Percentiles rank a stretch among this genome's conserved stretches.
phyloP scores from a whole-genome alignment of 2,113 vertebrate species.

The Anseranas semipalmata region DNA sequence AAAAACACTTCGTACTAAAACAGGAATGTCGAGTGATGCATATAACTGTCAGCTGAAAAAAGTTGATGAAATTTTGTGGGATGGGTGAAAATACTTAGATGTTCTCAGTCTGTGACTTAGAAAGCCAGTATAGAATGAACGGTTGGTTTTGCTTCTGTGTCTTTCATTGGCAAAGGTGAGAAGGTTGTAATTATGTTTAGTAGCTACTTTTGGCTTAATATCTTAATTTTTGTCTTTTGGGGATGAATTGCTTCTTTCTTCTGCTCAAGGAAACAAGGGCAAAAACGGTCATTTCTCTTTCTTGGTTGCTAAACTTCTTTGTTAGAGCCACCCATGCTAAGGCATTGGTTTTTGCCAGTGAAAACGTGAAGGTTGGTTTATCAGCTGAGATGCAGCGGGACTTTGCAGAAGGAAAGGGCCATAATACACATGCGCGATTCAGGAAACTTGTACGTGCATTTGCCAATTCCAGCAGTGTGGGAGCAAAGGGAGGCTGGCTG shows the following conservation, averaged over 20 bases:
- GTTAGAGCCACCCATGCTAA: not conserved
- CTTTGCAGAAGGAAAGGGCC: not conserved
- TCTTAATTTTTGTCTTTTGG: fast-evolving
- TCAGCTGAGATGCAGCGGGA: not conserved
- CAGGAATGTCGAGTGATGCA: not conserved
- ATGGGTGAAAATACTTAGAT: not conserved
- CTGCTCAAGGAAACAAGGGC: not conserved
- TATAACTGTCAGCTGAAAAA: not conserved
- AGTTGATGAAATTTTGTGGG: not conserved
- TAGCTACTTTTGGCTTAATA: not conserved
- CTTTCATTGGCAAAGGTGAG: not conserved
- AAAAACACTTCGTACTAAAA: not conserved
- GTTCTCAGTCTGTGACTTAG: fast-evolving
- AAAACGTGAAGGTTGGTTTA: not conserved
- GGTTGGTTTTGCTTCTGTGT: not conserved
- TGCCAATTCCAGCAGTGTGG: not conserved
- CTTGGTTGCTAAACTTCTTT: not conserved
- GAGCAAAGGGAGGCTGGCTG: not conserved
- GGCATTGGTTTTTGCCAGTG: not conserved
- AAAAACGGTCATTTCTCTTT: not conserved
- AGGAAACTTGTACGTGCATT: fast-evolving
- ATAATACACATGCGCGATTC: not conserved
- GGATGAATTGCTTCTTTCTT: not conserved
- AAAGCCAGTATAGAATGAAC: not conserved
- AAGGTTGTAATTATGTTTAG: not conserved